phyloP scores from a whole-genome alignment of 2,113 vertebrate genomes.

The Pica pica region DNA sequence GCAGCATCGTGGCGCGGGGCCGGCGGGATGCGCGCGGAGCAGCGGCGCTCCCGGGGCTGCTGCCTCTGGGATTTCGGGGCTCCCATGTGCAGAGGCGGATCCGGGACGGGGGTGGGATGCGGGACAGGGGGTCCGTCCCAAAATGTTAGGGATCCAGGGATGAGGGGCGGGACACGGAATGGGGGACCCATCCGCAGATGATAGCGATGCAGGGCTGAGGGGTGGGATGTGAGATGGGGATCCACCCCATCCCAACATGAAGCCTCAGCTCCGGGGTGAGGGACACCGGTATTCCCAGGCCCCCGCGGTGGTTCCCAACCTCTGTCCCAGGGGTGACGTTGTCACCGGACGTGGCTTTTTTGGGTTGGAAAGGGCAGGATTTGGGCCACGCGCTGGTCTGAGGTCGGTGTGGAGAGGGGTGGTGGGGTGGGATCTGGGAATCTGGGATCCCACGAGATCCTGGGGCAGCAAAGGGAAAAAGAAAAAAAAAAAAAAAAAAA shows the following conservation, averaged over 20 bases:
- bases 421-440: neutral
- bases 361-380: neutral
- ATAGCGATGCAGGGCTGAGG: neutral
- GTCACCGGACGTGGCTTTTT: neutral
- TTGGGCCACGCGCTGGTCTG: neutral
- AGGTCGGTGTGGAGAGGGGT: neutral
- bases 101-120: neutral
- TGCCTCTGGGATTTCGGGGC: neutral
- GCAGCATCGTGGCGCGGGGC: neutral
- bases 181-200: neutral
- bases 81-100: accelerated
- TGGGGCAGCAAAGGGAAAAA: neutral
- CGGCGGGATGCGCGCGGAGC: neutral
- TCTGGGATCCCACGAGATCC: neutral
- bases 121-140: neutral
- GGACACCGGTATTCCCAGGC: accelerated
- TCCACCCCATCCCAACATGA: neutral
- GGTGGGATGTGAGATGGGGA: neutral
- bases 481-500: accelerated
- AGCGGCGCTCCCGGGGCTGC: neutral
- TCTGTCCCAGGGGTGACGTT: neutral
- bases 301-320: neutral
- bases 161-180: neutral
- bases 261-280: neutral
- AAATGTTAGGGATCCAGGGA: neutral